Evolutionary conservation across 2,888 invertebrate species (phyloP), one percentile per base, ranked within the genome.

Genomic region (Volucella bombylans): DNA sequence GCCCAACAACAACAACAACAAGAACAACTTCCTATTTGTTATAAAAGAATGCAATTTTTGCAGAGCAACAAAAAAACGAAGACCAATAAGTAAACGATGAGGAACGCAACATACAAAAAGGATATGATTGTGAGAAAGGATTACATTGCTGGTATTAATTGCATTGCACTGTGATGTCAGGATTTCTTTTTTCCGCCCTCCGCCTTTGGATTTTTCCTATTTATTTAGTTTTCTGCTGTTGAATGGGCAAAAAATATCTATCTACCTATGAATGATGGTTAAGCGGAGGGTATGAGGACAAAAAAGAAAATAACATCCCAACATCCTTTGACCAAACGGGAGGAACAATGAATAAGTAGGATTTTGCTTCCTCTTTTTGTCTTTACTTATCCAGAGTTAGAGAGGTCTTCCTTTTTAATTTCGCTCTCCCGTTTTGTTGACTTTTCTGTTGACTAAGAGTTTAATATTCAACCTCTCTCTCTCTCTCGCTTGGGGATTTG

Each of bases 91-190:
- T 38, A 64, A 18, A 67, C 43, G 55, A 14, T 74, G 45, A 67
- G 18, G 12, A 77, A 82, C 64, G 73, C 49, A 23, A 74, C 65
- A 68, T 55, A 80, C 68, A 79, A 69, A 62, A 71, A 69, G 64
- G 68, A 79, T 80, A 68, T 64, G 71, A 61, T 69, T 72, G 61
- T 57, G 68, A 81, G 72, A 77, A 85, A 81, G 85, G 85, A 85
- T 85, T 85, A 85, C 85, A 85, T 85, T 85, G 85, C 85, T 77
- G 85, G 74, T 77, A 85, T 85, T 85, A 81, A 85, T 85, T 85
- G 85, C 85, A 85, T 85, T 83, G 83, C 83, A 61, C 80, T 76
- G 80, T 76, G 74, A 76, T 80, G 80, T 80, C 80, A 80, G 83
- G 74, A 71, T 65, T 59, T 71, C 59, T 59, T 57, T 54, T 72